Base-by-base conservation (phyloP, 2,797 vertebrate species). In the Danio albolineatus region DNA sequence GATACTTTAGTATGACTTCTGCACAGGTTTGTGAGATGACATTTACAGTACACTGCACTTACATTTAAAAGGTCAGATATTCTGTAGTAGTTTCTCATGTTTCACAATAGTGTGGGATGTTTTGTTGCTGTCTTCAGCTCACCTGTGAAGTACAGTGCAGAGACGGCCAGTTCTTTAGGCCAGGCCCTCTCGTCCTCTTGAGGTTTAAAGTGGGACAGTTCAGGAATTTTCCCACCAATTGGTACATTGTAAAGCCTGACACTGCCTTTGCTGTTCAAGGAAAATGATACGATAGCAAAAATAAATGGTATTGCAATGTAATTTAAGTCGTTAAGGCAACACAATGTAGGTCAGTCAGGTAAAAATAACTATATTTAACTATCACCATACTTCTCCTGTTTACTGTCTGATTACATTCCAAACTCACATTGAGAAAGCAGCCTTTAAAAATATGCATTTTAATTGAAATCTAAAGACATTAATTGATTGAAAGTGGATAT, bases 81-180 rank as follows among this genome's bases (percentile, higher is more conserved):
- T 13, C 8, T 57, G 54, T 8, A n/a, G 16, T 48, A 39, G 21
- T 41, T 64, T 65, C 28, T 41, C 49, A 57, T 41, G 44, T 51
- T 28, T 67, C 5, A 59, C 9, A 66, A 43, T 13, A 38, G 46
- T 17, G 21, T n/a, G 16, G 53, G 43, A 60, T 57, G 61, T 71
- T 60, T 36, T 70, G 49, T 39, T 39, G n/a, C 19, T 14, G 36
- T 46, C n/a, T 8, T 75, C 71, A 16, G 51, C 86, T 78, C 90
- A 96, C 96, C 95, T 92, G 95, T 93, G 72, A 95, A 91, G 79
- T 94, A 94, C 73, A 95, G 83, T 9, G 95, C 94, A 80, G 96
- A 97, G 85, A 96, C 93, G 0, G 95, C 93, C 1, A 95, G 95
- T 80, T 95, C 92, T 1, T 95, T 94, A 0, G 92, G 93, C 95